Percentiles rank a stretch among this genome's conserved stretches.
Evolutionary conservation across 1,140 invertebrate genomes (phyloP).

Genomic region (Ylistrum balloti): DNA sequence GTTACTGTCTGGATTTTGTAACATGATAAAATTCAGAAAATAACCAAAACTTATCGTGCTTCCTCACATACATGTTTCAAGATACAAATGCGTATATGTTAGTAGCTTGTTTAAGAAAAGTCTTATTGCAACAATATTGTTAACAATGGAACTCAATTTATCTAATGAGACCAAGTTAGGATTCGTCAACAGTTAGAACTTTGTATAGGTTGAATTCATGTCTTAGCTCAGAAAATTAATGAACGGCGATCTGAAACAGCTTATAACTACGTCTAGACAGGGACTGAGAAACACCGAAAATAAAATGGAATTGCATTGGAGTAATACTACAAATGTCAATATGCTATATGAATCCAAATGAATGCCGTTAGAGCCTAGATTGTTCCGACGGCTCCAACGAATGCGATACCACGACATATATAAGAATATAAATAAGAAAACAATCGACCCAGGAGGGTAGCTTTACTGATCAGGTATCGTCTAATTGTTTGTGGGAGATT

Average conservation of each 20-base stretch:
- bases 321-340: background rate
- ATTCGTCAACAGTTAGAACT: too few species aligned
- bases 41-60: too few species aligned
- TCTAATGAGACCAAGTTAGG: too few species aligned
- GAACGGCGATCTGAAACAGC: background rate
- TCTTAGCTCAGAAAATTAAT: background rate
- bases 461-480: background rate
- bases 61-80: too few species aligned
- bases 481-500: background rate
- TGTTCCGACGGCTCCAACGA: background rate
- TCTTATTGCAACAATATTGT: too few species aligned
- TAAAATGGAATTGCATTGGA: background rate
- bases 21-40: too few species aligned
- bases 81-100: too few species aligned
- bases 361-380: background rate
- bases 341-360: background rate
- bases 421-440: background rate
- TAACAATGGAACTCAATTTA: too few species aligned
- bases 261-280: background rate
- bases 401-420: background rate
- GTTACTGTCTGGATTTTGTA: too few species aligned
- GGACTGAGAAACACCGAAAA: background rate
- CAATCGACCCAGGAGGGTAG: background rate
- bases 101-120: too few species aligned
- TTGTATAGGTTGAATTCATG: background rate